A percentile compares a stretch with the other conserved stretches of the same genome.
phyloP scores from a whole-genome alignment of 2,888 invertebrate species.

The Cheilosia soror region DNA sequence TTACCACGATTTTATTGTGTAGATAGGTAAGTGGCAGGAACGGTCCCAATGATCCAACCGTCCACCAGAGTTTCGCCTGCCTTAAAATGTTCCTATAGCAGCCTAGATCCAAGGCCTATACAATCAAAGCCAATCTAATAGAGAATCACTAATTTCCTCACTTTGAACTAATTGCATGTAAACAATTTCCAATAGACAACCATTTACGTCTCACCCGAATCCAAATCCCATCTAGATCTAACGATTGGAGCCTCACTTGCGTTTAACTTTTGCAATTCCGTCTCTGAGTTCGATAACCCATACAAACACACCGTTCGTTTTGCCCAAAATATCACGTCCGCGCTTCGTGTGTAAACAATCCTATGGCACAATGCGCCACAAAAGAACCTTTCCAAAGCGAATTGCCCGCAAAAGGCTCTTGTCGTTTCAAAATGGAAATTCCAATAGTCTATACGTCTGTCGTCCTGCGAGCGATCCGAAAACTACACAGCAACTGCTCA shows the following conservation, averaged over 20 bases:
- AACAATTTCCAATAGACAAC: slow-evolving; percentile 49
- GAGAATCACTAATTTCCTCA: slow-evolving; percentile 31
- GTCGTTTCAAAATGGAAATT: slow-evolving; percentile 58
- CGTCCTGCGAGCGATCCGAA: slow-evolving; percentile 2
- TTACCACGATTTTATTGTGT: too few species aligned
- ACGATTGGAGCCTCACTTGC: slow-evolving; percentile 20
- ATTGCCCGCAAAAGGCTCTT: slow-evolving; percentile 30
- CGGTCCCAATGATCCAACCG: too few species aligned
- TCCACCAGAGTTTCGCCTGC: too few species aligned
- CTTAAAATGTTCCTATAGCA: too few species aligned
- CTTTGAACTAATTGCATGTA: slow-evolving; percentile 64
- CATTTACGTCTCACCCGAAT: slow-evolving; percentile 11
- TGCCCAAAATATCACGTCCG: slow-evolving; percentile 46
- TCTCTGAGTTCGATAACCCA: slow-evolving; percentile 53
- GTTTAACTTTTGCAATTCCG: slow-evolving; percentile 48
- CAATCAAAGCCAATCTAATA: slow-evolving; percentile 34
- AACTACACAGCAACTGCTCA: slow-evolving; percentile 22
- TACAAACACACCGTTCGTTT: slow-evolving; percentile 25
- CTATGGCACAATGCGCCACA: slow-evolving; percentile 37
- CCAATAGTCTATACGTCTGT: slow-evolving; percentile 35
- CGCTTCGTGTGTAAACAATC: slow-evolving; percentile 59
- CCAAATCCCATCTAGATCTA: slow-evolving; percentile 26
- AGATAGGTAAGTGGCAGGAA: too few species aligned
- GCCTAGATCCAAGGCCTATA: too few species aligned
- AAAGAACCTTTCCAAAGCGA: slow-evolving; percentile 49